Conservation (phyloP, 1,140 invertebrate species). For the Trypoxylus dichotomus region DNA sequence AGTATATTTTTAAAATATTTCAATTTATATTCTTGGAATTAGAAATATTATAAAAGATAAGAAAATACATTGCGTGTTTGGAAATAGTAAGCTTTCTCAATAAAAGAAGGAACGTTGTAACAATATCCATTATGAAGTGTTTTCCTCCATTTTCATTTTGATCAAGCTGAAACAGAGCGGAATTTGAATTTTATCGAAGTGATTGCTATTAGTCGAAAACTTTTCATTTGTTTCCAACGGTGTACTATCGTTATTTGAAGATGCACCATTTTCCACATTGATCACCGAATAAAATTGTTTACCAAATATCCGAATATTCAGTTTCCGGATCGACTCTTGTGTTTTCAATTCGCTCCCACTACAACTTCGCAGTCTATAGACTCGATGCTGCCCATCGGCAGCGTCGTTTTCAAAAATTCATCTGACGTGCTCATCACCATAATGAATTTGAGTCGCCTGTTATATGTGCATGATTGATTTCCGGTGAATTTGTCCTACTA, state of each 20-base stretch:
- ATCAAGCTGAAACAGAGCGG: not conserved
- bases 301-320: constrained; percentile 1
- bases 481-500: constrained; percentile 16
- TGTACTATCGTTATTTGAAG: not conserved
- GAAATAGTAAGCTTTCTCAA: too few relatives aligned
- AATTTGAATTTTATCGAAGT: not conserved
- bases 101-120: too few relatives aligned
- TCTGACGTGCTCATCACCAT: constrained; percentile 6
- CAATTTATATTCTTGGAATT: too few relatives aligned
- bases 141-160: not conserved
- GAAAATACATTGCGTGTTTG: too few relatives aligned
- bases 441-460: not conserved
- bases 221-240: not conserved
- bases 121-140: too few relatives aligned
- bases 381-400: not conserved
- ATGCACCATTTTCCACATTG: not conserved
- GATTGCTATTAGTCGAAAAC: not conserved
- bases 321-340: not conserved
- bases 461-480: constrained; percentile 22
- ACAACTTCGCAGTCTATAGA: not conserved
- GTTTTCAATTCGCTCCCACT: not conserved
- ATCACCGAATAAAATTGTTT: not conserved
- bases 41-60: too few relatives aligned
- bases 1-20: too few relatives aligned
- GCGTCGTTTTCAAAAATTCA: not conserved